phyloP scores from a whole-genome alignment of 2,113 vertebrate species.

The Bubo bubo region DNA sequence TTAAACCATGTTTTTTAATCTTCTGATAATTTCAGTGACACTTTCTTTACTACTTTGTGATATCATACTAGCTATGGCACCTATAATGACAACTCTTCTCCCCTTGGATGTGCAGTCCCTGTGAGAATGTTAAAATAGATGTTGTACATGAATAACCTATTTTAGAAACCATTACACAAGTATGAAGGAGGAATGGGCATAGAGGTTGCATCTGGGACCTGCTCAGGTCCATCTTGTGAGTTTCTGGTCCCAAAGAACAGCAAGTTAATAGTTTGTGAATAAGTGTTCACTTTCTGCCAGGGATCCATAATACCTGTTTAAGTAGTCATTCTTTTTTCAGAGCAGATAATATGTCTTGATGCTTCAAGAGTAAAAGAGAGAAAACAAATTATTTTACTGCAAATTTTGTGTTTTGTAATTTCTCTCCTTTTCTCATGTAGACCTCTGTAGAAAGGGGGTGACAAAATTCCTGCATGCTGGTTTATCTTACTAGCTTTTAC shows the following conservation, averaged over 20 bases:
- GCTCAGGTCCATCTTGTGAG: not conserved
- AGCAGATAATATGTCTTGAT: not conserved
- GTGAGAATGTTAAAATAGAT: not conserved
- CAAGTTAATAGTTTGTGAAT: not conserved
- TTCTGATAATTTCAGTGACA: not conserved
- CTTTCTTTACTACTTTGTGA: not conserved
- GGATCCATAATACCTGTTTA: not conserved
- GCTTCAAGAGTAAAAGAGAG: not conserved
- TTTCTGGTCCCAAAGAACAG: not conserved
- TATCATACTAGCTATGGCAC: not conserved
- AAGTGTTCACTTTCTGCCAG: not conserved
- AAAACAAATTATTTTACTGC: not conserved
- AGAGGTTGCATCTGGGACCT: not conserved
- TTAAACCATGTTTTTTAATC: not conserved
- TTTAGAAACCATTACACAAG: not conserved
- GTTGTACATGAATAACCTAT: not conserved
- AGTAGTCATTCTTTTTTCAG: not conserved
- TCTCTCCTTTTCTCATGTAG: not conserved
- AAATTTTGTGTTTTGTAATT: not conserved
- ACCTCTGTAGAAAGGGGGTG: not conserved
- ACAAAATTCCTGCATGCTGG: not conserved
- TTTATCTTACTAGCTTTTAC: not conserved
- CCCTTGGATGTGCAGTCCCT: not conserved
- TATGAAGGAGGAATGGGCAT: accelerated
- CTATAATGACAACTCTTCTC: not conserved